Evolutionary conservation across 1,140 invertebrate genomes (phyloP).

Genomic region (Drosophila novamexicana): DNA sequence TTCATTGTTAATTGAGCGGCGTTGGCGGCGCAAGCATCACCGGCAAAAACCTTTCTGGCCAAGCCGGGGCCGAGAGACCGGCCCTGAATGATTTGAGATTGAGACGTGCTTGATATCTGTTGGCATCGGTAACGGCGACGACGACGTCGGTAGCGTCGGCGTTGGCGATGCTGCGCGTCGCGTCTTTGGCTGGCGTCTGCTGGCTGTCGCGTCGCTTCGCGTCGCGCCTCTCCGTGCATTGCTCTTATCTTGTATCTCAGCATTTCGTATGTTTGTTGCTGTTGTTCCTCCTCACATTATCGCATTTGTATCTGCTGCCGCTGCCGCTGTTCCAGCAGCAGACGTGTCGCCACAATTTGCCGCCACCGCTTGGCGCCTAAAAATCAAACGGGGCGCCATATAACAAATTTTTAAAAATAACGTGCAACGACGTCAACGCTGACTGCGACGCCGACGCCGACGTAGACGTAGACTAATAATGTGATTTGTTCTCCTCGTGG

Average conservation of each 20-base stretch:
- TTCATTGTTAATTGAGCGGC: conserved; percentile 78
- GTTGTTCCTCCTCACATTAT: conserved; percentile 47
- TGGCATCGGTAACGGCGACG: conserved; percentile 52
- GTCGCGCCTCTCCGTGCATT: conserved; percentile 37
- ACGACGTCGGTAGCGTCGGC: conserved; percentile 17
- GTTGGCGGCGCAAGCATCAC: conserved; percentile 33
- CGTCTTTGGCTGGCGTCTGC: conserved; percentile 60
- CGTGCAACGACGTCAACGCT: conserved; percentile 57
- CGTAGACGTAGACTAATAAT: conserved; percentile 59
- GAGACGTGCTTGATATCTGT: conserved; percentile 78
- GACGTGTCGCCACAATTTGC: conserved; percentile 84
- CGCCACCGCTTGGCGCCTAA: conserved; percentile 71
- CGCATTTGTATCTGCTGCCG: conserved; percentile 19
- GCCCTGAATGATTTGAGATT: conserved; percentile 64
- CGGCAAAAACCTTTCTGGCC: conserved; percentile 41
- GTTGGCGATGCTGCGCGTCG: conserved; percentile 33
- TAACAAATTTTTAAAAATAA: conserved; percentile 69
- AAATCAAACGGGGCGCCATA: conserved; percentile 75
- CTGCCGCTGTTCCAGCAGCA: conserved; percentile 70
- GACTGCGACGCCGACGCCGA: background rate
- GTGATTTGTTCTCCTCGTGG: conserved; percentile 69
- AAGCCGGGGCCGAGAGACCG: conserved; percentile 30
- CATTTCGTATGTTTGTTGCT: conserved; percentile 28
- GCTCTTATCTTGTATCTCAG: conserved; percentile 74
- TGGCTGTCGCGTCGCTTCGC: conserved; percentile 53